Evolutionary conservation across 1,140 invertebrate genomes (phyloP).

Genomic region (Drosophila malerkotliana): DNA sequence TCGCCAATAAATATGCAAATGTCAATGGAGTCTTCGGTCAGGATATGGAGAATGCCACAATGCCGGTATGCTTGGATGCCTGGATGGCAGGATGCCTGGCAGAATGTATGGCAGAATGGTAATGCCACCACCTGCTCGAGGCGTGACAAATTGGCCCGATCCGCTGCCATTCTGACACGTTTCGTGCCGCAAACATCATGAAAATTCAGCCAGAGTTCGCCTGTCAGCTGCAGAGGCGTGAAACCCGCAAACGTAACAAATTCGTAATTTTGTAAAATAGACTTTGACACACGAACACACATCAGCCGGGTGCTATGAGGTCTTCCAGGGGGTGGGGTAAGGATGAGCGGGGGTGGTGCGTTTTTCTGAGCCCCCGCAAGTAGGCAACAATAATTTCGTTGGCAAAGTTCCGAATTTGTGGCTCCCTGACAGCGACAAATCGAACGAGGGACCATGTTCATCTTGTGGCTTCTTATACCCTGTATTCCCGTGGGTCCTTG

Average conservation of each 20-base stretch:
- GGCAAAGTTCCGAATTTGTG: conserved; percentile 51
- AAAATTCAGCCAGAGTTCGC: conserved; percentile 24
- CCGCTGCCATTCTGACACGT: conserved; percentile 32
- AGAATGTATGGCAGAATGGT: not conserved
- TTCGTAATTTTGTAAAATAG: conserved; percentile 79
- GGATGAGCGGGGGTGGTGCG: not conserved
- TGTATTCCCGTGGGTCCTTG: not conserved
- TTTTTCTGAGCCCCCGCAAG: conserved; percentile 9
- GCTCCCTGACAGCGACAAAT: conserved; percentile 56
- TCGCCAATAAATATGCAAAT: conserved; percentile 59
- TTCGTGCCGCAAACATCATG: conserved; percentile 8
- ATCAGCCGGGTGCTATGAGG: conserved; percentile 7
- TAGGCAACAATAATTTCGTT: conserved; percentile 68
- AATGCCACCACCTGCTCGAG: conserved; percentile 27
- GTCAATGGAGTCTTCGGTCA: conserved; percentile 41
- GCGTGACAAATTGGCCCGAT: conserved; percentile 58
- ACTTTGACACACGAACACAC: conserved; percentile 49
- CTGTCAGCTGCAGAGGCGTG: conserved; percentile 70
- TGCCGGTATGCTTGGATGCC: not conserved
- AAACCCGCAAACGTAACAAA: conserved; percentile 79
- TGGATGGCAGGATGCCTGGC: not conserved
- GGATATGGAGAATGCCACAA: not conserved
- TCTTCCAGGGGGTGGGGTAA: not conserved
- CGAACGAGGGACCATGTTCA: conserved; percentile 66
- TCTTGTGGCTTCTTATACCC: conserved; percentile 69